phyloP scores from a whole-genome alignment of 2,113 vertebrate species.

The Scalopus aquaticus region DNA sequence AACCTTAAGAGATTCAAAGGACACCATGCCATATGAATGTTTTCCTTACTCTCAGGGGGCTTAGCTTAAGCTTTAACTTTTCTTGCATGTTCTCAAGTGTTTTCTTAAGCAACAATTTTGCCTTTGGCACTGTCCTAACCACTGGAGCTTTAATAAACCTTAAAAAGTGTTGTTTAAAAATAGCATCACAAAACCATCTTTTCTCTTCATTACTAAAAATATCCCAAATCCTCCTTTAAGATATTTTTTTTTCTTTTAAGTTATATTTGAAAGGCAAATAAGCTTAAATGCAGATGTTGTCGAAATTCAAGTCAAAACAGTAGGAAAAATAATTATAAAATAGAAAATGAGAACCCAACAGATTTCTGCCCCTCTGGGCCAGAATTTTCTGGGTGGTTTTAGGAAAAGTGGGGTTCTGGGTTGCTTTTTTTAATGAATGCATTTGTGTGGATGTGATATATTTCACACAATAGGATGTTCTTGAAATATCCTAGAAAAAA shows the following conservation, averaged over 20 bases:
- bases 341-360: constrained; percentile 40
- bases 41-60: constrained; percentile 51
- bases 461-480: background rate
- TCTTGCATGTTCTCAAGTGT: constrained; percentile 61
- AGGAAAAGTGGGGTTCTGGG: background rate
- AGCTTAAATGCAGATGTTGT: constrained; percentile 63
- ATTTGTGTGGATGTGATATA: background rate
- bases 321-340: constrained; percentile 59
- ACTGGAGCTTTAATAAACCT: constrained; percentile 69
- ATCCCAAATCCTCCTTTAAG: constrained; percentile 43
- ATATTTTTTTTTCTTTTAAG: background rate
- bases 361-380: background rate
- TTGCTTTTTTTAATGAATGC: background rate
- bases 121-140: constrained; percentile 71
- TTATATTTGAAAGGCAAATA: constrained; percentile 64
- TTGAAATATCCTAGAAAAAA: constrained; percentile 9
- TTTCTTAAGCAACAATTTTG: constrained; percentile 76
- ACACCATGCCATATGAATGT: constrained; percentile 67
- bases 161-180: constrained; percentile 69
- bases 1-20: constrained; percentile 76
- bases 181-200: constrained; percentile 58
- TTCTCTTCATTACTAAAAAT: constrained; percentile 64
- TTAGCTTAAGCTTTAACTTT: constrained; percentile 58
- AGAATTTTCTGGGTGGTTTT: background rate
- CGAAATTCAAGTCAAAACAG: constrained; percentile 54